Base-by-base conservation (phyloP, 1,140 invertebrate genomes). In the Cheumatopsyche charites region DNA sequence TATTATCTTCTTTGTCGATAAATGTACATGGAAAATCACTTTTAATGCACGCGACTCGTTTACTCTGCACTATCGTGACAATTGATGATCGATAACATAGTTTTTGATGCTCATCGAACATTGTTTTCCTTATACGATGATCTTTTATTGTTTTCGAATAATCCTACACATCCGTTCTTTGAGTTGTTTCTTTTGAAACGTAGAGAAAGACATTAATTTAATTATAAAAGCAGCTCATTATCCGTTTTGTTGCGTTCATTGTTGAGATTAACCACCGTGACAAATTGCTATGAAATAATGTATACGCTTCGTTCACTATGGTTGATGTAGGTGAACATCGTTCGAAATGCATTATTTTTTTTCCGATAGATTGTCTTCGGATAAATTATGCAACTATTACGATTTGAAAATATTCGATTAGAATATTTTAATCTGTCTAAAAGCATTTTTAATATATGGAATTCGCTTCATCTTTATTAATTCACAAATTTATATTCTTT, bases 241-340 rank as follows among this genome's bases (percentile, higher is more conserved):
- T 58, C 55, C 23, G 25, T 58, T 58, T 58, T 58, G 55, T 58
- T 58, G 13, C 55, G 55, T 58, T 58, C 55, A 58, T 58, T 58
- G 55, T 58, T 58, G 25, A 58, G 23, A 19, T 58, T 58, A 58
- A 58, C 55, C 55, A 58, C 55, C 55, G 55, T 58, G 55, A 58
- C 55, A 58, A 58, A 58, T 58, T 58, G 55, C 55, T 25, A 25
- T 58, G 55, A 58, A 58, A 58, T 58, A 58, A 58, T 58, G 55
- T 58, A 26, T 58, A n/a, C n/a, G 55, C 55, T 23, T 23, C 55
- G 9, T 19, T 26, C 23, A 25, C 55, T 25, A 58, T 26, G 25
- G 7, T 25, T 26, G 13, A 58, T 58, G 21, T 55, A 55, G 11
- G 12, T 25, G 23, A 3, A 13, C 15, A n/a, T 47, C 2, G 15